phyloP scores from a whole-genome alignment of 2,113 vertebrate species.

The Protobothrops mucrosquamatus region DNA sequence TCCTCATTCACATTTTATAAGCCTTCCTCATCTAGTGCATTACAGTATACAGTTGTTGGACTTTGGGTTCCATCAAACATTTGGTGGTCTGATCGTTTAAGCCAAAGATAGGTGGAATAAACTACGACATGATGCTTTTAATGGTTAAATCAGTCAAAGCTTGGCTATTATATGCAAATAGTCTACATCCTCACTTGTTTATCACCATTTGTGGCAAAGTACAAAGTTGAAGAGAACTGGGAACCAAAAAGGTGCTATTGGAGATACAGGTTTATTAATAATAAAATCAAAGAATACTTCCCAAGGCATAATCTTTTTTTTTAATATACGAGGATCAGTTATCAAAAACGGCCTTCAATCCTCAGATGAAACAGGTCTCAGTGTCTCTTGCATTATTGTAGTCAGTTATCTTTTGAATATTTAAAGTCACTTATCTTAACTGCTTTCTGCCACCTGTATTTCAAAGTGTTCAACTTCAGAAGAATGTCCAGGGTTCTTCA shows the following conservation, averaged over 20 bases:
- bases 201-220: background rate
- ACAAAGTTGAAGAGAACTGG: conserved; percentile 24
- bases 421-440: conserved; percentile 6
- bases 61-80: background rate
- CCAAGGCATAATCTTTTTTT: conserved; percentile 31
- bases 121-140: background rate
- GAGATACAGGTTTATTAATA: conserved; percentile 51
- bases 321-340: conserved; percentile 22
- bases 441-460: conserved; percentile 5
- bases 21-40: background rate
- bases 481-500: conserved; percentile 10
- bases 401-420: conserved; percentile 5
- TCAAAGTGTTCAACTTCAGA: conserved; percentile 8
- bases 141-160: background rate
- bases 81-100: background rate
- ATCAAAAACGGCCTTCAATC: conserved; percentile 16
- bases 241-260: conserved; percentile 2
- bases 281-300: conserved; percentile 40
- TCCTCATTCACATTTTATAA: background rate
- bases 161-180: background rate
- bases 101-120: background rate
- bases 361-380: background rate
- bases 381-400: background rate
- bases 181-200: background rate
- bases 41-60: background rate